Conservation (phyloP, 1,140 invertebrate genomes). For the Drosophila teissieri region DNA sequence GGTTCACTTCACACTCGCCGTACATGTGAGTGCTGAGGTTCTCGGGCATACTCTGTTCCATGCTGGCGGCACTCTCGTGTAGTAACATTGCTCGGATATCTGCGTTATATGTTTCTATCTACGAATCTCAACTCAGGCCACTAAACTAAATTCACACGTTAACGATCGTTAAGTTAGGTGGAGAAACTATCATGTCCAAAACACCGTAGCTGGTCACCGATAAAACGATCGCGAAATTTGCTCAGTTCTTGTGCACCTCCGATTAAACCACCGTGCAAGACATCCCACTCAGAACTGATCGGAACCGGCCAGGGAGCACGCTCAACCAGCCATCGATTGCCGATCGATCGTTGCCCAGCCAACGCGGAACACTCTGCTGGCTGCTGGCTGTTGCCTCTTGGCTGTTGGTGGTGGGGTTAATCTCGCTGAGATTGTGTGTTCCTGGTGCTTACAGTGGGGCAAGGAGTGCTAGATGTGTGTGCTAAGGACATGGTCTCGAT, state of each 20-base stretch:
- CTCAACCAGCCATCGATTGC: conserved; percentile 68
- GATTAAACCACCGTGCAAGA: conserved; percentile 60
- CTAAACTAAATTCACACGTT: background rate
- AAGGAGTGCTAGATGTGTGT: background rate
- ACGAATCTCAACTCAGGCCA: too few relatives aligned
- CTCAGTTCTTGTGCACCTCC: conserved; percentile 18
- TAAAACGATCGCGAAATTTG: conserved; percentile 1
- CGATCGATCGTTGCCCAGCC: conserved; percentile 44
- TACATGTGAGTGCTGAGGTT: conserved; percentile 71
- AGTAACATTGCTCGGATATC: conserved; percentile 62
- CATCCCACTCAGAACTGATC: conserved; percentile 80
- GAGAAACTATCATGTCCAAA: conserved; percentile 18
- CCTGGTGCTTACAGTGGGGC: conserved; percentile 52
- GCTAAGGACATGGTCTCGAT: too few relatives aligned
- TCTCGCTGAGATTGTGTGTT: conserved; percentile 54
- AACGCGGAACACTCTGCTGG: conserved; percentile 46
- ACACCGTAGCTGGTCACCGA: conserved; percentile 53
- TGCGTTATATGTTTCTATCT: too few relatives aligned
- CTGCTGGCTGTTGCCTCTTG: conserved; percentile 10
- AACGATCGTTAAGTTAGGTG: background rate
- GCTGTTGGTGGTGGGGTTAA: conserved; percentile 59
- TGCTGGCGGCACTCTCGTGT: conserved; percentile 56
- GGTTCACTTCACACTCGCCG: conserved; percentile 57
- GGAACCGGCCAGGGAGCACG: conserved; percentile 48
- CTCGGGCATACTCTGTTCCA: conserved; percentile 76